Base-by-base conservation (phyloP, 1,140 invertebrate species). In the Neodiprion virginianus region DNA sequence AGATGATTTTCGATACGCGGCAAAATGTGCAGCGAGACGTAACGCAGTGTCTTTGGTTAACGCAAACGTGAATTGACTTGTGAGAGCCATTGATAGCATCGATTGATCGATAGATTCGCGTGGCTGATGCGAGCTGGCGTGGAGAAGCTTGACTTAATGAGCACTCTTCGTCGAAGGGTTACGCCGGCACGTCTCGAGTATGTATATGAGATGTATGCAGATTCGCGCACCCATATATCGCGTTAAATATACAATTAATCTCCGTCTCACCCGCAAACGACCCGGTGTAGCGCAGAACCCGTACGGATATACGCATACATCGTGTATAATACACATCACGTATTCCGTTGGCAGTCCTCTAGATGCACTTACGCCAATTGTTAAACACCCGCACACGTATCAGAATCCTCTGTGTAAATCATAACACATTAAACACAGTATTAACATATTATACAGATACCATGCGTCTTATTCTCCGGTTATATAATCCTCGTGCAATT, bases 91-190 rank as follows among this genome's bases (percentile, higher is more conserved):
- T 17, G 53, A 61, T 61, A 61, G 53, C 53, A 61, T 61, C 53
- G n/a, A 61, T 61, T 61, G 53, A 61, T 61, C 8, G 53, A 61
- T 61, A 61, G 53, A 61, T 61, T 61, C 53, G 53, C 53, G 53
- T 61, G 53, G 53, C 53, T 61, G n/a, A 40, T 40, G 28, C 5
- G 28, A 61, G 53, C 53, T 61, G 53, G 53, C 53, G 53, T 17
- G 53, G 11, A 40, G 28, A 40, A 61, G 53, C 5, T 61, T 61
- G 53, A 61, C 53, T 61, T 61, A 61, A 61, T 61, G 53, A 61
- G 53, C 53, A 17, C 8, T 12, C 53, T 61, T 14, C 53, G 53
- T 61, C 53, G 8, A 61, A 61, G 53, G 53, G 53, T 61, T 61
- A 14, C 28, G 5, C 28, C 28, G 28, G 28, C 28, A 40, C 28